Base-by-base conservation (phyloP, 1,140 invertebrate species). In the Caenorhabditis brenneri region DNA sequence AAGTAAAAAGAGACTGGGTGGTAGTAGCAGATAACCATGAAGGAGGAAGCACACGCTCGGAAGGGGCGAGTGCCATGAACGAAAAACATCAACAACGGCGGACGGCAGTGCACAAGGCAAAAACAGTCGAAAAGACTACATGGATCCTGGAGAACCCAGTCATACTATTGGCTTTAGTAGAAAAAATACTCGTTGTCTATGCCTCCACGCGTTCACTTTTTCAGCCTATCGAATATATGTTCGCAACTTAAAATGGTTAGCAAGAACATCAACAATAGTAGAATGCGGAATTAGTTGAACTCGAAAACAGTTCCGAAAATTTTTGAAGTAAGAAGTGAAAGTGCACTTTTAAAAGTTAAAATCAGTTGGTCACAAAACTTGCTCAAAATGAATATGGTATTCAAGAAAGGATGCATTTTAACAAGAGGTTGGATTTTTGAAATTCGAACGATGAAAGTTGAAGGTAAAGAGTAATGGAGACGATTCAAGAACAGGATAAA, bases 61-160 rank as follows among this genome's bases (percentile, higher is more conserved):
- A 74, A 39, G 65, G 36, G 36, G n/a, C 65, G 65, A 74, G 65
- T 74, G 65, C 65, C 65, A 42, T 42, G 65, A 42, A 74, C 65
- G 65, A 74, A 74, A 74, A 74, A 74, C 65, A 74, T 74, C 65
- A 74, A 74, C 65, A 74, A 74, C 65, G 65, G 24, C 65, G 36
- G 33, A 74, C 65, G 65, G 65, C 65, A 74, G 65, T 74, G 65
- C 65, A 74, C 65, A 74, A 29, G 36, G 65, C 65, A 74, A 74
- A 74, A 74, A 74, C 65, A 74, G 65, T 74, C 65, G 22, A 42
- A 74, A 22, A 42, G 65, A 74, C 65, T 24, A n/a, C 65, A 42
- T n/a, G 65, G 36, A 74, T 74, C 36, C 36, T 1, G 24, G 65
- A 74, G 65, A 42, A 74, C 65, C 29, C 36, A 74, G 65, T 74